Evolutionary conservation across 2,888 invertebrate genomes (phyloP), one percentile per base, ranked within the genome.

Genomic region (Tortrix viridana): DNA sequence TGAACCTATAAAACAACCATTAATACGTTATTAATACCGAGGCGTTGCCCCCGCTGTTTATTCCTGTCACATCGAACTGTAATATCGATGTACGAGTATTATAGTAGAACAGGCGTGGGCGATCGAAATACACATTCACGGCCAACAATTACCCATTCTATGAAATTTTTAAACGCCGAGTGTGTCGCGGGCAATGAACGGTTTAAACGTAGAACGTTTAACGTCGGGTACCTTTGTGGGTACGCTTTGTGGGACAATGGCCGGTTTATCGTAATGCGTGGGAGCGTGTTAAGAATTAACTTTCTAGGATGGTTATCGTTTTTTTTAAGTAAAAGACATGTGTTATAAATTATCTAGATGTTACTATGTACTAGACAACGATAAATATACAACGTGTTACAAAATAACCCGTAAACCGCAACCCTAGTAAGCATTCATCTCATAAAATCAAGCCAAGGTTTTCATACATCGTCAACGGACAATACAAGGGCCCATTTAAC

Each of bases 21-120:
- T 48, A 57, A 22, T 53, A 58, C 32, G 57, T 22, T 63, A 58
- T 63, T 63, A 63, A 63, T 58, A 53, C 38, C 48, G 38, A 48
- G 63, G 58, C 63, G 57, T 63, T 63, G 63, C 63, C 63, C 63
- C 53, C 37, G 9, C 44, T 48, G 63, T 63, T 57, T 63, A 63
- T 63, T 63, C 63, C 58, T 43, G 64, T 60, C 59, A 55, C 55
- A 41, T 64, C 46, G 52, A 58, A 59, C 43, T 46, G 23, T 54
- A 54, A 54, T 59, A 62, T 60, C 60, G 64, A 64, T 54, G 64
- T 62, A n/a, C n/a, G n/a, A n/a, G n/a, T n/a, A n/a, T n/a, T n/a
- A n/a, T n/a, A 56, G 54, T 60, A 64, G 64, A 65, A 59, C 65
- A 65, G 44, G 63, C 60, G 68, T 69, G 67, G 68, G 68, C 54